Base-by-base conservation (phyloP, 2,888 invertebrate genomes). In the Aricia artaxerxes region DNA sequence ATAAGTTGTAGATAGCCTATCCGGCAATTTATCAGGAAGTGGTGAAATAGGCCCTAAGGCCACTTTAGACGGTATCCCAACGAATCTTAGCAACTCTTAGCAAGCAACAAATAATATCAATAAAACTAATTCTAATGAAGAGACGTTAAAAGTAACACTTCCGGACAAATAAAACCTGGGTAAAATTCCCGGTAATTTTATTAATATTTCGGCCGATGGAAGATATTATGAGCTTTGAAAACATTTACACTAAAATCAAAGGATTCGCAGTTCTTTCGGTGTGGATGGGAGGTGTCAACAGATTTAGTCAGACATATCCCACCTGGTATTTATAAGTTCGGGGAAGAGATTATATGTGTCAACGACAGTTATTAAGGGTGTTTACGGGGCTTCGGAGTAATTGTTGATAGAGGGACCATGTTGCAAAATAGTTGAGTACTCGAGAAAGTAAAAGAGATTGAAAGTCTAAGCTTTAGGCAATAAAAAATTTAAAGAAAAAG, bases 311-410 rank as follows among this genome's bases (percentile, higher is more conserved):
- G 69, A 69, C 69, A 5, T 35, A 35, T 69, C 69, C 69, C 69
- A 69, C 35, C 69, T 69, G 69, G 69, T 69, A 69, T 69, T 69
- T 35, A 76, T 76, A 57, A 53, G 76, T 53, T 76, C 76, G 35
- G 53, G 16, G 57, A 76, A 76, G 53, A 93, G 93, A 93, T 94
- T 93, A 93, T 93, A 93, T 93, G 91, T 94, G 94, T 94, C 94
- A 93, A 92, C 94, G 89, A 83, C 85, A 87, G 86, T 88, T 90
- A 91, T 92, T 90, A 90, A 87, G 90, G 88, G 87, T 90, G 88
- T 91, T 91, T 91, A 90, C 91, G 89, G 90, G 87, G 89, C 77
- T 76, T 76, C 76, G 57, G 57, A 76, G 76, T 76, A 57, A 76
- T 75, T 75, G 53, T 76, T 76, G 76, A 13, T 77, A 40, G 44